Evolutionary conservation across 2,113 vertebrate species (phyloP).

Genomic region (Osmerus eperlanus): DNA sequence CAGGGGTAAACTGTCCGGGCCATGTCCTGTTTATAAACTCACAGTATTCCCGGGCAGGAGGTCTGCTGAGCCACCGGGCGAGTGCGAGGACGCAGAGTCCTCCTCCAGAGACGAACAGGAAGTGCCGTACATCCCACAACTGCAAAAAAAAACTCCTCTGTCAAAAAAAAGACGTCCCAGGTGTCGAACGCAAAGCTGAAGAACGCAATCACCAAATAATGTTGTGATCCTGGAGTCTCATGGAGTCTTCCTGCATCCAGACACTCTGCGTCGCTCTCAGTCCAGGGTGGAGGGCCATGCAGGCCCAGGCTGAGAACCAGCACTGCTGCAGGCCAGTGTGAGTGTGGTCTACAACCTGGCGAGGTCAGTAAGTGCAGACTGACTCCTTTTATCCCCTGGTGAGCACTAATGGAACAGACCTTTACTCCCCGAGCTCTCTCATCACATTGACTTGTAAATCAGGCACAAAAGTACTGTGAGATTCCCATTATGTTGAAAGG

Average conservation of each 20-base stretch:
- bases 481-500: conserved; percentile 31
- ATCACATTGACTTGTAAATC: conserved; percentile 54
- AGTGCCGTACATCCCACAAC: background rate
- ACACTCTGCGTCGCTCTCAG: too few species aligned
- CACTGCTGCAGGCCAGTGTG: conserved; percentile 18
- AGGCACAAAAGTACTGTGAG: conserved; percentile 25
- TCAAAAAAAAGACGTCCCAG: too few species aligned
- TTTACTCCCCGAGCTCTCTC: conserved; percentile 44
- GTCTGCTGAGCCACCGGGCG: conserved; percentile 11
- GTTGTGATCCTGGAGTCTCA: too few species aligned
- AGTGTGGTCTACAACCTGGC: background rate
- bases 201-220: too few species aligned
- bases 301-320: conserved; percentile 32
- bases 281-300: too few species aligned
- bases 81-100: conserved; percentile 18
- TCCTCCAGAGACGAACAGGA: conserved; percentile 16
- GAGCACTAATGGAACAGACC: conserved; percentile 57
- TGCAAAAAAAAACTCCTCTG: too few species aligned
- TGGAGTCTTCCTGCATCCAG: too few species aligned
- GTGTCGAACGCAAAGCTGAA: too few species aligned
- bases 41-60: conserved; percentile 55
- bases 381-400: conserved; percentile 40
- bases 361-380: conserved; percentile 45
- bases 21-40: conserved; percentile 59
- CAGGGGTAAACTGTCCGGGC: conserved; percentile 43